phyloP scores from a whole-genome alignment of 2,888 invertebrate species.

The Xanthorhoe designata region DNA sequence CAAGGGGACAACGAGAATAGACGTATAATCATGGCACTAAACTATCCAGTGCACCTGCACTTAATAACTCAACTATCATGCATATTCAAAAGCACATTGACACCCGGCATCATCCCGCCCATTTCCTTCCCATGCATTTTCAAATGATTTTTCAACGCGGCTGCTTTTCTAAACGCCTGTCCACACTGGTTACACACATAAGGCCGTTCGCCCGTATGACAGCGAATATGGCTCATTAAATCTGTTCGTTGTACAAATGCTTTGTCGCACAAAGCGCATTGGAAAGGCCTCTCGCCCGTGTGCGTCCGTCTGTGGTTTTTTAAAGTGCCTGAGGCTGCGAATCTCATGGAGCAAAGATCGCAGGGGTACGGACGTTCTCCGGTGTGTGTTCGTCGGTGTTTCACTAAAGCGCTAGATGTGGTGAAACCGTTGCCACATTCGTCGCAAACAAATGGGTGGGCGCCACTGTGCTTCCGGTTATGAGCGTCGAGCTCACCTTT shows the following conservation, averaged over 20 bases:
- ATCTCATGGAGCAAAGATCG: constrained; percentile 84
- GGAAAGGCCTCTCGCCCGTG: constrained; percentile 85
- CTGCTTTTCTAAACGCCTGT: constrained; percentile 81
- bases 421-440: constrained; percentile 85
- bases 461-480: constrained; percentile 85
- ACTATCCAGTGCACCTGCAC: too few species aligned
- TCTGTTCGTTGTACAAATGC: constrained; percentile 86
- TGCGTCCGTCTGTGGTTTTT: constrained; percentile 85
- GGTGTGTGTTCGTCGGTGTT: constrained; percentile 85
- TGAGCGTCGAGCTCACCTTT: constrained; percentile 85
- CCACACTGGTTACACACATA: constrained; percentile 78
- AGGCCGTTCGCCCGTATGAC: constrained; percentile 82
- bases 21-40: too few species aligned
- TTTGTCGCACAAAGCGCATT: constrained; percentile 83
- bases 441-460: constrained; percentile 86
- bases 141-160: constrained; percentile 77
- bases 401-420: constrained; percentile 85
- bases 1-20: too few species aligned
- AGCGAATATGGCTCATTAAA: constrained; percentile 82
- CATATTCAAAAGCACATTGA: neutral
- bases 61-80: neutral
- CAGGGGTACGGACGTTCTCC: constrained; percentile 86
- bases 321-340: constrained; percentile 84
- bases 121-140: constrained; percentile 30
- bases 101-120: neutral